phyloP scores from a whole-genome alignment of 2,888 invertebrate species.

The Diloba caeruleocephala region DNA sequence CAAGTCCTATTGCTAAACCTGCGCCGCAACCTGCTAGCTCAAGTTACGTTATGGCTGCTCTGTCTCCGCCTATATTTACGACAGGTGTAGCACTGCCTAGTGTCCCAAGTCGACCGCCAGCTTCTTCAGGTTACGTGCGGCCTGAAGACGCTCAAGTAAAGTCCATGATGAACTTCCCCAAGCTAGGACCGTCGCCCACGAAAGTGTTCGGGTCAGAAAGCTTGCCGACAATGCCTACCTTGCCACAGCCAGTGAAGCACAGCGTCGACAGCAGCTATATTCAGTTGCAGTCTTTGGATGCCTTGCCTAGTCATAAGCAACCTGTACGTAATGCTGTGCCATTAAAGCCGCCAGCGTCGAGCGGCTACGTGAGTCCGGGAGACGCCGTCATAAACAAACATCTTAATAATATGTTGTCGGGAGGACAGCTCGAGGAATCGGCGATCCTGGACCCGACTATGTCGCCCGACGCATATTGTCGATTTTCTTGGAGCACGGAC shows the following conservation, averaged over 20 bases:
- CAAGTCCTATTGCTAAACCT: slow-evolving; percentile 56
- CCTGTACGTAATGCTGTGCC: slow-evolving; percentile 71
- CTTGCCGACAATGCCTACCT: slow-evolving; percentile 83
- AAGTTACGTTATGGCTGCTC: slow-evolving; percentile 83
- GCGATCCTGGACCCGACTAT: slow-evolving; percentile 83
- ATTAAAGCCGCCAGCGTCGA: slow-evolving; percentile 72
- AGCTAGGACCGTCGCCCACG: slow-evolving; percentile 71
- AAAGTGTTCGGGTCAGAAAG: slow-evolving; percentile 79
- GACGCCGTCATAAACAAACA: slow-evolving; percentile 84
- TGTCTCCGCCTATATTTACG: slow-evolving; percentile 79
- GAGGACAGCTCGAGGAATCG: slow-evolving; percentile 78
- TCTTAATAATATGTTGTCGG: slow-evolving; percentile 78
- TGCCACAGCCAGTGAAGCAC: slow-evolving; percentile 76
- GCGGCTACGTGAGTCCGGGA: slow-evolving; percentile 80
- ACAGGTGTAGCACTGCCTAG: slow-evolving; percentile 68
- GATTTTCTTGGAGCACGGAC: slow-evolving; percentile 86
- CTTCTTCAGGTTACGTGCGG: slow-evolving; percentile 79
- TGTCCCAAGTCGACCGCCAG: slow-evolving; percentile 63
- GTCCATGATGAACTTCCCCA: slow-evolving; percentile 75
- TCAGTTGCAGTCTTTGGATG: slow-evolving; percentile 81
- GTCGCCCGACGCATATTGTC: slow-evolving; percentile 86
- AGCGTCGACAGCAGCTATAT: slow-evolving; percentile 80
- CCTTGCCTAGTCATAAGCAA: slow-evolving; percentile 81
- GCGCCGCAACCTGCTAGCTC: slow-evolving; percentile 72
- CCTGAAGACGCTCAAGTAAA: slow-evolving; percentile 77